phyloP scores from a whole-genome alignment of 2,888 invertebrate genomes.

The Asteroscopus sphinx region DNA sequence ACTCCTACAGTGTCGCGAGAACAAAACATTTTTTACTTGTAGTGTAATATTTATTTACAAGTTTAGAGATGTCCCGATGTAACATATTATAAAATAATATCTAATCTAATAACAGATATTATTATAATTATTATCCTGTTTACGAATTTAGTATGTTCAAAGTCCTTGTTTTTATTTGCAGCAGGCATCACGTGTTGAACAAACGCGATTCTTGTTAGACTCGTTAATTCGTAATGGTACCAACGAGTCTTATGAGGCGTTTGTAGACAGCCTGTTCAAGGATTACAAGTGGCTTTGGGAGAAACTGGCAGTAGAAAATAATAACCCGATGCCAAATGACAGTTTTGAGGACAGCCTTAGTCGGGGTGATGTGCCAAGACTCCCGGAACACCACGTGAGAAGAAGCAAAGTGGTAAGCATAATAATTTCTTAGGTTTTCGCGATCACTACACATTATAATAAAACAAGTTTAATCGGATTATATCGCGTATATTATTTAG shows the following conservation, averaged over 20 bases:
- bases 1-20: no score
- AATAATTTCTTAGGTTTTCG: no score
- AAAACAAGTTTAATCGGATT: no score
- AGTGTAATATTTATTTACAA: no score
- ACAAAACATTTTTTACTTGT: no score
- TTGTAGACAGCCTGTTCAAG: slow-evolving; percentile 87
- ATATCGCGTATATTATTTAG: no score
- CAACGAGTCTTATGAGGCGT: slow-evolving; percentile 86
- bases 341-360: slow-evolving; percentile 87
- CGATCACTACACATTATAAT: not conserved
- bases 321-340: slow-evolving; percentile 74
- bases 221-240: slow-evolving; percentile 78
- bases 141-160: no score
- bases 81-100: no score
- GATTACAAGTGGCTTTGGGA: slow-evolving; percentile 90
- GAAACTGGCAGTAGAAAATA: slow-evolving; percentile 78
- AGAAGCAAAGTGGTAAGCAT: slow-evolving; percentile 84
- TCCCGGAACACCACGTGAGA: slow-evolving; percentile 88
- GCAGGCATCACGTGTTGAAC: slow-evolving; percentile 78
- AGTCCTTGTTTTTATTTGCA: slow-evolving; percentile 45
- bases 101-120: no score
- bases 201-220: slow-evolving; percentile 78
- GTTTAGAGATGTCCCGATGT: no score
- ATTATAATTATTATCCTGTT: no score
- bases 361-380: slow-evolving; percentile 89